These are phyloP conservation scores for Oxyruncus cristatus DNA, from an alignment of 2,113 vertebrate genomes.

Conservation along the genomic window DNA sequence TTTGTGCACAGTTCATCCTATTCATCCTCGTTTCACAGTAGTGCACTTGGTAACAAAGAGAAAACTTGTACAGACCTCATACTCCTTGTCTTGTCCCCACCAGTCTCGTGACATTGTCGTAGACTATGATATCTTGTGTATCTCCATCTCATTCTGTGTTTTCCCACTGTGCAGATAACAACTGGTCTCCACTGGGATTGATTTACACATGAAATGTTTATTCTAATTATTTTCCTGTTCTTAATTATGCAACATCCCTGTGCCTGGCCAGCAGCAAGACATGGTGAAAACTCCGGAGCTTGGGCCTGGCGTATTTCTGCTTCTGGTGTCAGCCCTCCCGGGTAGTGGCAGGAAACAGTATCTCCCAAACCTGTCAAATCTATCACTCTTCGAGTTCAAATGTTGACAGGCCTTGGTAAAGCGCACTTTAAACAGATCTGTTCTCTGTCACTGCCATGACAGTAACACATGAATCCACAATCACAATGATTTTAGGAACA, in stretches of 20 bases:
- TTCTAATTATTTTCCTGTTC: background rate
- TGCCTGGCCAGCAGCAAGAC: background rate
- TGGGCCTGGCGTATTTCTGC: background rate
- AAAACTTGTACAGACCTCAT: background rate
- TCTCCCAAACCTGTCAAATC: slow-evolving; percentile 38
- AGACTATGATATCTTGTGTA: background rate
- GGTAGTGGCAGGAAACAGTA: background rate
- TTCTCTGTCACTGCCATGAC: slow-evolving; percentile 54
- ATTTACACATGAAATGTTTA: background rate
- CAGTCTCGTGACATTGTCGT: rapidly evolving
- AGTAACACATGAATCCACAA: slow-evolving; percentile 44
- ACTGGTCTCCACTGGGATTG: background rate
- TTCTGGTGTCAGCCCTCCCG: background rate
- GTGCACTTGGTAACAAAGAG: background rate
- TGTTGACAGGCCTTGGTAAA: slow-evolving; percentile 34
- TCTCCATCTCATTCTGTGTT: background rate
- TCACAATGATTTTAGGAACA: slow-evolving; percentile 43
- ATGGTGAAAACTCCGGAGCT: background rate
- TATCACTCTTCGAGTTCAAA: slow-evolving; percentile 53
- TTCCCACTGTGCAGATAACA: background rate
- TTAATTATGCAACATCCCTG: background rate
- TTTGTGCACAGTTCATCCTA: background rate
- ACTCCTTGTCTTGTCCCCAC: background rate
- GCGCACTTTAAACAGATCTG: slow-evolving; percentile 26
- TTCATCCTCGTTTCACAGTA: background rate